Percentiles rank a stretch among this genome's conserved stretches.
Evolutionary conservation across 2,113 vertebrate species (phyloP).

Genomic region (Montifringilla adamsi): DNA sequence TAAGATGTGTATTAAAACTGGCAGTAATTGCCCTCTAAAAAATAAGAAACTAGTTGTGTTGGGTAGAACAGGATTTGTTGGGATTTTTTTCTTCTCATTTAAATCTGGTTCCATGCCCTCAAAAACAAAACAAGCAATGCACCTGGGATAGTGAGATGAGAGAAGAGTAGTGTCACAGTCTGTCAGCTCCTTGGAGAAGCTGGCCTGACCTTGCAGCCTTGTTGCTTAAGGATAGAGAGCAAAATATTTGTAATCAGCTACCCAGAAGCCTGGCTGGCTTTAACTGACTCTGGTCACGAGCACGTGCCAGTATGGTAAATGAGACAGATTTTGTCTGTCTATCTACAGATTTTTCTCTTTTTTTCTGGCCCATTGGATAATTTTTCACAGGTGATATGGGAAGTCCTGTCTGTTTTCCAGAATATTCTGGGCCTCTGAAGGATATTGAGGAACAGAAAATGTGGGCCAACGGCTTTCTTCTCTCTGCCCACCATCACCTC

Average conservation of each 20-base stretch:
- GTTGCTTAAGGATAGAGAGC: not conserved
- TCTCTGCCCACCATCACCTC: not conserved
- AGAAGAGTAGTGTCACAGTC: not conserved
- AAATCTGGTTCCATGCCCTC: not conserved
- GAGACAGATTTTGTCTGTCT: not conserved
- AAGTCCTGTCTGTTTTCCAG: not conserved
- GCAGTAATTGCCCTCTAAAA: not conserved
- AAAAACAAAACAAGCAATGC: not conserved
- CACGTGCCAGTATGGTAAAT: not conserved
- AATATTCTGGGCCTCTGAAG: not conserved
- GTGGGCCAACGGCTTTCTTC: not conserved
- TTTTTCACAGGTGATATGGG: not conserved
- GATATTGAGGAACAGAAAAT: not conserved
- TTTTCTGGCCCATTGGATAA: not conserved
- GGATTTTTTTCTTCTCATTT: not conserved
- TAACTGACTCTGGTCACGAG: not conserved
- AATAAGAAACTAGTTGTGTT: not conserved
- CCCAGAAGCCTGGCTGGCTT: not conserved
- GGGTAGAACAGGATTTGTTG: not conserved
- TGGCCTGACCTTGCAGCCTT: not conserved
- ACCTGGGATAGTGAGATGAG: not conserved
- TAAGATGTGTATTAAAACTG: not conserved
- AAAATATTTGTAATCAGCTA: not conserved
- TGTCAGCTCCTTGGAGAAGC: not conserved
- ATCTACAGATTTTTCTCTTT: not conserved